Evolutionary conservation across 2,113 vertebrate genomes (phyloP).

Genomic region (Nibea coibor): DNA sequence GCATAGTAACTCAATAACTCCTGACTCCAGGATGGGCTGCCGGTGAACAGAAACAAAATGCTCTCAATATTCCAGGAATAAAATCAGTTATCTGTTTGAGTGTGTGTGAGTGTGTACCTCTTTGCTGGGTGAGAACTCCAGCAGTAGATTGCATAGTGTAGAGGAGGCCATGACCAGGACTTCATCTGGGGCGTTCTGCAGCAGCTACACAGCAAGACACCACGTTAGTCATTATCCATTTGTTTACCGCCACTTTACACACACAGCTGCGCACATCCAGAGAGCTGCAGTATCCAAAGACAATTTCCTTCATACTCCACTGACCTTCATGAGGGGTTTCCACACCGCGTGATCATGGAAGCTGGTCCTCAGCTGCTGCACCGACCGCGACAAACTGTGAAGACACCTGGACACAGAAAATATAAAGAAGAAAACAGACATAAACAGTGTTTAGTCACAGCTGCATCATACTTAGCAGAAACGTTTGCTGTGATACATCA

Average conservation of each 20-base stretch:
- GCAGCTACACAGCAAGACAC: slow-evolving; percentile 82
- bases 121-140: slow-evolving; percentile 99
- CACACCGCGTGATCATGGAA: slow-evolving; percentile 99
- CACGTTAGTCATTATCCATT: fast-evolving
- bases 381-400: slow-evolving; percentile 98
- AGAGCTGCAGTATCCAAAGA: neutral
- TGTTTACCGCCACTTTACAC: neutral
- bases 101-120: slow-evolving; percentile 84
- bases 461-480: neutral
- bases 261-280: neutral
- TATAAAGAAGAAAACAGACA: neutral
- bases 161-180: slow-evolving; percentile 98
- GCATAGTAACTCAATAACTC: slow-evolving; percentile 97
- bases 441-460: neutral
- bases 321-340: slow-evolving; percentile 99
- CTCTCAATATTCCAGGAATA: neutral
- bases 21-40: slow-evolving; percentile 98
- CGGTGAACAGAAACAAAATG: neutral
- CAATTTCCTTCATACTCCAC: slow-evolving; percentile 1
- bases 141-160: slow-evolving; percentile 97
- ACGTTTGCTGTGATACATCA: neutral
- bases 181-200: slow-evolving; percentile 99
- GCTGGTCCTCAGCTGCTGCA: slow-evolving; percentile 98
- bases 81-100: neutral
- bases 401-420: slow-evolving; percentile 89